Evolutionary conservation across 2,113 vertebrate species (phyloP).

Genomic region (Proteles cristata): DNA sequence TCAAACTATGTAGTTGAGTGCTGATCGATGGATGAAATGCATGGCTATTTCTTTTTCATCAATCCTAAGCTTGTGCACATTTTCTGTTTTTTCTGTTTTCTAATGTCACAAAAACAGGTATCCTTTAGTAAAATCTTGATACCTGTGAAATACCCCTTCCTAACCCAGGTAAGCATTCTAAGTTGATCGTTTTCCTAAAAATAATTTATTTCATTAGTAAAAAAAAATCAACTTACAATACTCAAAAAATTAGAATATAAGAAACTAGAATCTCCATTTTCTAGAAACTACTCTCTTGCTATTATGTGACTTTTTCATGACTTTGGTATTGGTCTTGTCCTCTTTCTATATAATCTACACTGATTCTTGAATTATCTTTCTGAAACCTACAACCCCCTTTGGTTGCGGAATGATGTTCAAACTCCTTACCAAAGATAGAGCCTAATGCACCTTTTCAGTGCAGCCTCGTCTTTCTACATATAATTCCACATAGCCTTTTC

Average conservation of each 20-base stretch:
- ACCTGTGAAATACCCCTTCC: neutral
- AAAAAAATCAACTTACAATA: neutral
- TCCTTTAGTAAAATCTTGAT: neutral
- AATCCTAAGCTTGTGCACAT: neutral
- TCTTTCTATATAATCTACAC: neutral
- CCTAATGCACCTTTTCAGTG: neutral
- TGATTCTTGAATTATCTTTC: neutral
- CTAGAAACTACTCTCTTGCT: neutral
- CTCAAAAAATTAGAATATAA: neutral
- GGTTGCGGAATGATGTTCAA: neutral
- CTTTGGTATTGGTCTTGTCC: neutral
- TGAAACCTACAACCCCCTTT: neutral
- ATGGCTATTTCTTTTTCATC: neutral
- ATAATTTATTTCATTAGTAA: neutral
- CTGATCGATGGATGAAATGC: neutral
- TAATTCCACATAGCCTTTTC: neutral
- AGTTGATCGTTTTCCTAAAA: neutral
- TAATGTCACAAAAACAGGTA: neutral
- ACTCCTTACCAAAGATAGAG: neutral
- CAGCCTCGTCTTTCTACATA: neutral
- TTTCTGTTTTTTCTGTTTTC: neutral
- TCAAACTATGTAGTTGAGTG: neutral
- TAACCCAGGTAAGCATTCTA: neutral
- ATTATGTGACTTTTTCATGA: neutral
- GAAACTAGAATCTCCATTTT: neutral